phyloP scores from a whole-genome alignment of 2,797 vertebrate genomes.

The Xenopus petersii region DNA sequence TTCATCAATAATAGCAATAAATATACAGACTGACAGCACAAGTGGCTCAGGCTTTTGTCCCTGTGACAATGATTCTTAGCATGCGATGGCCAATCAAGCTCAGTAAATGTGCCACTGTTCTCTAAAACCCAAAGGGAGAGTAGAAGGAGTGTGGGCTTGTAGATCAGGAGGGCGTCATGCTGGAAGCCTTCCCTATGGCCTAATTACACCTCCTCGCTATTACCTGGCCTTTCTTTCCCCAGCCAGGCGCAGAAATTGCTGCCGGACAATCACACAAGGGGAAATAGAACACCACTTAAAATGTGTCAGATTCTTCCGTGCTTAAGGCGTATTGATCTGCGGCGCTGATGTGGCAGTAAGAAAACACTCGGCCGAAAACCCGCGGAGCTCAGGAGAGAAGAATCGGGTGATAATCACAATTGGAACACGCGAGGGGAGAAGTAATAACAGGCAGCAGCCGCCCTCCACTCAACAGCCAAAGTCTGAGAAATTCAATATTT shows the following conservation, averaged over 20 bases:
- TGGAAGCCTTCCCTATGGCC: constrained; percentile 28
- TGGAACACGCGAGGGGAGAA: constrained; percentile 1
- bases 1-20: too few species aligned
- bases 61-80: neutral
- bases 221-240: constrained; percentile 28
- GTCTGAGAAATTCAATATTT: neutral
- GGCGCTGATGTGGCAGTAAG: neutral
- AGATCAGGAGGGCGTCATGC: neutral
- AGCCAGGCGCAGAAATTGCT: constrained; percentile 8
- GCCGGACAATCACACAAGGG: constrained; percentile 26
- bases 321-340: constrained; percentile 36
- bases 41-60: neutral
- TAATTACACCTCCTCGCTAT: constrained; percentile 29
- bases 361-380: constrained; percentile 28
- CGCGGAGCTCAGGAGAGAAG: constrained; percentile 13
- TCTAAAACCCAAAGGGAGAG: neutral
- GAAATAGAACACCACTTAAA: constrained; percentile 40
- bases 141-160: neutral
- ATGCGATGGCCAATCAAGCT: neutral
- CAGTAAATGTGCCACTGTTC: neutral
- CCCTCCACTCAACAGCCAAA: neutral
- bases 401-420: constrained; percentile 35
- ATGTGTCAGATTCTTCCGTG: constrained; percentile 47
- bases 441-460: neutral
- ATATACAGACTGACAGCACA: neutral